Evolutionary conservation across 1,140 invertebrate species (phyloP).

Genomic region (Vanessa tameamea): DNA sequence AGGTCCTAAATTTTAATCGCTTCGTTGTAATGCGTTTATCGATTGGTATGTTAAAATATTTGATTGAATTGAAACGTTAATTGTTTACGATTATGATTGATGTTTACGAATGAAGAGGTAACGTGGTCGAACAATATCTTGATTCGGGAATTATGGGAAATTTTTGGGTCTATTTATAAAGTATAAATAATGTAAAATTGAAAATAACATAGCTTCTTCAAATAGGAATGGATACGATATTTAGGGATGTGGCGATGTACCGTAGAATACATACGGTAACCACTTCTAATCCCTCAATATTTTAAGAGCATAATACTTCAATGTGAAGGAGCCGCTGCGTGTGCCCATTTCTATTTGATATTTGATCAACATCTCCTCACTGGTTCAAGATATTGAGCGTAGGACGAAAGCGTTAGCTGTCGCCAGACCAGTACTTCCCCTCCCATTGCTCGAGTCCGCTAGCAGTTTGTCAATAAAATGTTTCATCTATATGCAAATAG

Average conservation of each 20-base stretch:
- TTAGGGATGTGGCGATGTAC: not conserved
- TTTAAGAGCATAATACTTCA: slow-evolving; percentile 8
- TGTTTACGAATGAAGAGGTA: slow-evolving; percentile 12
- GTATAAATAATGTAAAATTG: not conserved
- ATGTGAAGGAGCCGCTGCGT: not conserved
- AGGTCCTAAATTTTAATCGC: slow-evolving; percentile 43
- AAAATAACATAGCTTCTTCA: slow-evolving; percentile 3
- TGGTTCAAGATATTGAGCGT: slow-evolving; percentile 35
- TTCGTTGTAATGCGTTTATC: slow-evolving; percentile 27
- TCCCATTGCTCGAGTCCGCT: slow-evolving; percentile 24
- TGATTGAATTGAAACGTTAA: not conserved
- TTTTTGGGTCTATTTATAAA: slow-evolving; percentile 13
- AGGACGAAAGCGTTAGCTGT: not conserved
- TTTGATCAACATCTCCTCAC: slow-evolving; percentile 26
- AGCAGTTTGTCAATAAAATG: slow-evolving; percentile 12
- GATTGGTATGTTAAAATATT: slow-evolving; percentile 24
- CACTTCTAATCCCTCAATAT: not conserved
- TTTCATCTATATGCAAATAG: slow-evolving; percentile 27
- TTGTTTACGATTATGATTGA: slow-evolving; percentile 3
- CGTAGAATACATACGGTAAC: not conserved
- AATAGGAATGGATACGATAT: slow-evolving; percentile 5
- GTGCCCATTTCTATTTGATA: slow-evolving; percentile 5
- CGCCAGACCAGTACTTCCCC: not conserved
- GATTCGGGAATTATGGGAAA: slow-evolving; percentile 28
- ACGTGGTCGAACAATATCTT: slow-evolving; percentile 37